Conservation (phyloP, 2,113 vertebrate genomes). For the Brachypteracias leptosomus region DNA sequence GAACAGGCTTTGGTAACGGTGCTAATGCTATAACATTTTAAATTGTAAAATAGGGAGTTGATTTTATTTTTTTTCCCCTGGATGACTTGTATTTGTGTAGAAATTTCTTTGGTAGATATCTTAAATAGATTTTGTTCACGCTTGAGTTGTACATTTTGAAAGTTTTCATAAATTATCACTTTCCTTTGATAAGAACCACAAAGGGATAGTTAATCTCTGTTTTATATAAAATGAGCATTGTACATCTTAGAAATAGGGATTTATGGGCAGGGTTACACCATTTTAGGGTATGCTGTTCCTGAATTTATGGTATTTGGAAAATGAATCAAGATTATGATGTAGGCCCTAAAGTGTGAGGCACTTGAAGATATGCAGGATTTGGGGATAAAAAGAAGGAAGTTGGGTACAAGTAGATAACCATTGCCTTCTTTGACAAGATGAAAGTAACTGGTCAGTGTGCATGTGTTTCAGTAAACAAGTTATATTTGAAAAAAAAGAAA, state of each 20-base stretch:
- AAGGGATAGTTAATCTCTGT: background rate
- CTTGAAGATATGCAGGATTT: background rate
- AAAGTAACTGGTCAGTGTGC: background rate
- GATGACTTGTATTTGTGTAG: background rate
- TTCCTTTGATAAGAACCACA: background rate
- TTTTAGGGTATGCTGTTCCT: background rate
- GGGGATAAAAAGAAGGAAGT: background rate
- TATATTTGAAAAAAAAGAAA: background rate
- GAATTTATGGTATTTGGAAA: background rate
- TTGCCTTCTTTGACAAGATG: background rate
- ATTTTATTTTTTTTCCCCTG: background rate
- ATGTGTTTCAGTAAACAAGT: background rate
- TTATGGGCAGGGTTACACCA: background rate
- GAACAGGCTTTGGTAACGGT: background rate
- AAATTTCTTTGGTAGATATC: background rate
- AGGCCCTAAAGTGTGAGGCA: background rate
- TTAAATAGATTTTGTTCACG: background rate
- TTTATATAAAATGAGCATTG: background rate
- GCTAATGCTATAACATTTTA: background rate
- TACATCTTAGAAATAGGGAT: background rate
- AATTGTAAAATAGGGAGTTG: background rate
- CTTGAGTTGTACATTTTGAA: background rate
- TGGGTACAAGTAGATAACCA: background rate
- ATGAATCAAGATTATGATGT: background rate
- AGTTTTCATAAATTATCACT: background rate